These are phyloP conservation scores for Colius striatus DNA, from an alignment of 2,113 vertebrate genomes.

Conservation along the genomic window DNA sequence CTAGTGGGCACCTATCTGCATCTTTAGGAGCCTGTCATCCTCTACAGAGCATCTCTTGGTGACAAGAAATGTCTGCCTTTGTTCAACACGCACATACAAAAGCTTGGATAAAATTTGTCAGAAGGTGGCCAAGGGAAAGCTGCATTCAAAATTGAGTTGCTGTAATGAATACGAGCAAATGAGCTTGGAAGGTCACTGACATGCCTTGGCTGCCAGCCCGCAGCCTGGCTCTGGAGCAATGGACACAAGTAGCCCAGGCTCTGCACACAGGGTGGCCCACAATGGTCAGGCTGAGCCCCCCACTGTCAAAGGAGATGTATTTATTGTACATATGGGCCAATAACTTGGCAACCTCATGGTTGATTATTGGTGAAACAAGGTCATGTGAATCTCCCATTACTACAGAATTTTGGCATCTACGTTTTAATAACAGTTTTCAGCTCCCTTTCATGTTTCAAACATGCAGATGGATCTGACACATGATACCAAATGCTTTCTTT, in stretches of 20 bases:
- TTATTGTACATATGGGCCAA: accelerated
- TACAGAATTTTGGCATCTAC: neutral
- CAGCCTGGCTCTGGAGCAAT: neutral
- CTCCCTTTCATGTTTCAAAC: neutral
- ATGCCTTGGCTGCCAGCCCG: neutral
- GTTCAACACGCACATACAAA: neutral
- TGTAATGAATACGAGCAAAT: neutral
- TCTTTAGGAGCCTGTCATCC: neutral
- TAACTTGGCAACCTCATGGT: accelerated
- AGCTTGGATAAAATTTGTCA: neutral
- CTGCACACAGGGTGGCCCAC: neutral
- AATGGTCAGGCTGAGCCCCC: neutral
- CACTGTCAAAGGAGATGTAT: neutral
- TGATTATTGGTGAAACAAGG: neutral
- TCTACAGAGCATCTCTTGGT: neutral
- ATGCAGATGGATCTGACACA: conserved; percentile 33
- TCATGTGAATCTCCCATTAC: neutral
- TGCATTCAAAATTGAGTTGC: neutral
- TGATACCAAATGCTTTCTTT: neutral
- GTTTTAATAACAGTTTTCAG: neutral
- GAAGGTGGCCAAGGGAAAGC: neutral
- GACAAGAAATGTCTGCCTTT: neutral
- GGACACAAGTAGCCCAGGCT: neutral
- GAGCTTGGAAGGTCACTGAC: neutral
- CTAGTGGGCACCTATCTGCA: neutral